Evolutionary conservation across 2,888 invertebrate species (phyloP).

Genomic region (Cacoxenus indagator): DNA sequence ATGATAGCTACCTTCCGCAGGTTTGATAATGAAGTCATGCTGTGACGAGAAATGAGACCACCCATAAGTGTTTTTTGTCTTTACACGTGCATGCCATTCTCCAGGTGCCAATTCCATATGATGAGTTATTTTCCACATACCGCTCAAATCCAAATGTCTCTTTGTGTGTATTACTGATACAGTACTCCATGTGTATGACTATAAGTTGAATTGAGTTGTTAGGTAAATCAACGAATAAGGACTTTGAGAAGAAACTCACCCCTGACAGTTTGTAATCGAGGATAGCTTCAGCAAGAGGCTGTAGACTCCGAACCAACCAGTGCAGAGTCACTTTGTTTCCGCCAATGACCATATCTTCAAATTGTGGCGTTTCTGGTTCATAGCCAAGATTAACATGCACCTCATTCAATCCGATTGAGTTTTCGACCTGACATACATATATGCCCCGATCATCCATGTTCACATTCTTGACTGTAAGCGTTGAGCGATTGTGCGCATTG

Average conservation of each 20-base stretch:
- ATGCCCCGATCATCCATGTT: slow-evolving; percentile 79
- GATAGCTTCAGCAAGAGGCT: slow-evolving; percentile 66
- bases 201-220: background rate
- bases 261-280: slow-evolving; percentile 65
- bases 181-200: slow-evolving; percentile 65
- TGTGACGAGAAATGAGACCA: slow-evolving; percentile 67
- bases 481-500: slow-evolving; percentile 71
- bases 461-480: slow-evolving; percentile 78
- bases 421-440: slow-evolving; percentile 78
- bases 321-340: slow-evolving; percentile 60
- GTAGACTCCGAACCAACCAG: slow-evolving; percentile 67
- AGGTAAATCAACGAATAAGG: slow-evolving; percentile 16
- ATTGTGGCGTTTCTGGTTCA: slow-evolving; percentile 67
- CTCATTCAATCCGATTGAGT: slow-evolving; percentile 60
- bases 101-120: slow-evolving; percentile 64
- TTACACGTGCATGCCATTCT: slow-evolving; percentile 65
- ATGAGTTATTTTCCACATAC: slow-evolving; percentile 68
- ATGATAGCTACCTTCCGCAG: slow-evolving; percentile 41
- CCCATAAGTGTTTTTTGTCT: slow-evolving; percentile 63
- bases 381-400: slow-evolving; percentile 57
- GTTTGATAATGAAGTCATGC: slow-evolving; percentile 54
- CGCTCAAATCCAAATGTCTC: slow-evolving; percentile 55
- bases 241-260: slow-evolving; percentile 44
- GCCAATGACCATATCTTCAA: slow-evolving; percentile 55
- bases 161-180: slow-evolving; percentile 61